Conservation (phyloP, 1,140 invertebrate species). For the Scaptomyza pallida region DNA sequence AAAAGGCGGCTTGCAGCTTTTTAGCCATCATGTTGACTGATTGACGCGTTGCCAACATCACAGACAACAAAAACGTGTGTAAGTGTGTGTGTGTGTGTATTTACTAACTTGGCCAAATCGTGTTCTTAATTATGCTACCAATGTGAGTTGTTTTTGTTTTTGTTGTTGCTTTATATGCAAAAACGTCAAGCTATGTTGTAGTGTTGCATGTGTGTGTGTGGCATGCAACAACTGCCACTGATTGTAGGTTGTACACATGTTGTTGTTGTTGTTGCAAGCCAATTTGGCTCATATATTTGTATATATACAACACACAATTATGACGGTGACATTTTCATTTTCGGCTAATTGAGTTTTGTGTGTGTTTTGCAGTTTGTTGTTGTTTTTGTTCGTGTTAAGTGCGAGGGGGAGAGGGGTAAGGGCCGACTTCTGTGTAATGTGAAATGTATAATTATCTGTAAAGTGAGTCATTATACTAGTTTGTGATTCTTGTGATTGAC, state of each 20-base stretch:
- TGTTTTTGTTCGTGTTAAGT: neutral
- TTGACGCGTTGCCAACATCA: slow-evolving; percentile 60
- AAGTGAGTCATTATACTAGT: slow-evolving; percentile 51
- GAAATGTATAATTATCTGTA: slow-evolving; percentile 37
- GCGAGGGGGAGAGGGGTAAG: neutral
- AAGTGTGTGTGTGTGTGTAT: slow-evolving; percentile 13
- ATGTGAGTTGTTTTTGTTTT: slow-evolving; percentile 29
- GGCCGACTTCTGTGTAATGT: neutral
- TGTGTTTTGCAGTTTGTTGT: neutral
- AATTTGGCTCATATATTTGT: slow-evolving; percentile 69
- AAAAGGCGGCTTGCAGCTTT: slow-evolving; percentile 38
- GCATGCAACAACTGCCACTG: slow-evolving; percentile 53
- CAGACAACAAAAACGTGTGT: slow-evolving; percentile 15
- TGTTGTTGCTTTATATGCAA: slow-evolving; percentile 31
- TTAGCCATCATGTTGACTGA: slow-evolving; percentile 63
- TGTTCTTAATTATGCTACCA: slow-evolving; percentile 74
- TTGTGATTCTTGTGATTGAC: slow-evolving; percentile 13
- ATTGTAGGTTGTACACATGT: slow-evolving; percentile 39
- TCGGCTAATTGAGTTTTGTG: slow-evolving; percentile 62
- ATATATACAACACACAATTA: slow-evolving; percentile 63
- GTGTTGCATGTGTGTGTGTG: slow-evolving; percentile 43
- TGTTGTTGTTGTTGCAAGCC: slow-evolving; percentile 41
- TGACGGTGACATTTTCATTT: slow-evolving; percentile 77
- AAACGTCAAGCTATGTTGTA: slow-evolving; percentile 36
- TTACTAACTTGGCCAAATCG: slow-evolving; percentile 75